phyloP scores from a whole-genome alignment of 2,888 invertebrate species.

The Corbicula japonica region DNA sequence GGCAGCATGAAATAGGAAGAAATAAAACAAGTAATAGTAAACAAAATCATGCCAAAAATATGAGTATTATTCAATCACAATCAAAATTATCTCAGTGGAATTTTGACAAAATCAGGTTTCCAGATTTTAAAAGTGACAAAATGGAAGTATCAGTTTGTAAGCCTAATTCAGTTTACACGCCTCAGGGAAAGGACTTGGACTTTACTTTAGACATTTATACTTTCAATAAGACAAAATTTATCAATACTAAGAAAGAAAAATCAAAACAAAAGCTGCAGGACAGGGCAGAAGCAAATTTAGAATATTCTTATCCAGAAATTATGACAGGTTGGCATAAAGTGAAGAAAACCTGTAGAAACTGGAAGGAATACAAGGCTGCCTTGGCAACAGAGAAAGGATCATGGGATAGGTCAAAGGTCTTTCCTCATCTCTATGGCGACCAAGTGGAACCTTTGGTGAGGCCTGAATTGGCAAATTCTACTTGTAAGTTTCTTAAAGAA shows the following conservation, averaged over 20 bases:
- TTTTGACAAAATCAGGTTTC: conserved; percentile 72
- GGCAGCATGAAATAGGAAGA: background rate
- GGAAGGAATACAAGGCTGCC: conserved; percentile 79
- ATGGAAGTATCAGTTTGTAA: conserved; percentile 16
- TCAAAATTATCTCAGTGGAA: conserved; percentile 55
- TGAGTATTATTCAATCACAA: too few relatives aligned
- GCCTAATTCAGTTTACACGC: conserved; percentile 24
- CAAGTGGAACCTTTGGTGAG: conserved; percentile 77
- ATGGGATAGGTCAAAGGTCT: conserved; percentile 22
- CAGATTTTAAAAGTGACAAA: conserved; percentile 67
- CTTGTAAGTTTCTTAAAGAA: conserved; percentile 62
- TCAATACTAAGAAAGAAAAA: conserved; percentile 59
- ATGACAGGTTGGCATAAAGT: conserved; percentile 34
- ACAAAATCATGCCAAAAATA: too few relatives aligned
- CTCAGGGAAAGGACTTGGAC: conserved; percentile 8
- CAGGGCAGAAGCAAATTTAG: conserved; percentile 49
- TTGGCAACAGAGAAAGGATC: conserved; percentile 26
- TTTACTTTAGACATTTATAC: conserved; percentile 27
- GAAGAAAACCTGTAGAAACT: conserved; percentile 73
- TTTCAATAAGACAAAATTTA: conserved; percentile 67
- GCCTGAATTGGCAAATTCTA: conserved; percentile 74
- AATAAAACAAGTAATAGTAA: too few relatives aligned
- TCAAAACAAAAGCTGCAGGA: conserved; percentile 15
- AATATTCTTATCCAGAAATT: conserved; percentile 75
- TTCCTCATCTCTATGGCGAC: conserved; percentile 49